Evolutionary conservation across 2,888 invertebrate species (phyloP).

Genomic region (Zygothrica quintamaculata): DNA sequence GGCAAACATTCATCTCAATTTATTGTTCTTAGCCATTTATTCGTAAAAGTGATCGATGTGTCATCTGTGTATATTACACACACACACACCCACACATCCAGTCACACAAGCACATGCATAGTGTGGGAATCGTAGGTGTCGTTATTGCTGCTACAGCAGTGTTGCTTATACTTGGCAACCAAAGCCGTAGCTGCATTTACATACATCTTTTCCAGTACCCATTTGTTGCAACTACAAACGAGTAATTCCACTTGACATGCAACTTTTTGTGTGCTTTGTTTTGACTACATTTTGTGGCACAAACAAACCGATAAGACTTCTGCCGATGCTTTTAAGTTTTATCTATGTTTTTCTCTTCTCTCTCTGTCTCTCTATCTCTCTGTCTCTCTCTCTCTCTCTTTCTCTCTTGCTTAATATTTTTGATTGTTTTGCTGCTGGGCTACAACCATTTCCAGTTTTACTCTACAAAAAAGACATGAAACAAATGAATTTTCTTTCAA

Average conservation of each 20-base stretch:
- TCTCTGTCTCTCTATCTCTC: no score
- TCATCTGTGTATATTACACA: slow-evolving; percentile 59
- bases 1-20: slow-evolving; percentile 76
- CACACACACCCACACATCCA: slow-evolving; percentile 14
- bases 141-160: slow-evolving; percentile 28
- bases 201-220: slow-evolving; percentile 24
- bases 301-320: no score
- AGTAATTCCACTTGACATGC: slow-evolving; percentile 77
- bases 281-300: slow-evolving; percentile 3
- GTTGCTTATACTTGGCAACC: slow-evolving; percentile 1
- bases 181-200: slow-evolving; percentile 12
- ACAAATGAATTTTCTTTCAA: no score
- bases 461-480: no score
- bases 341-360: no score
- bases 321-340: no score
- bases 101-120: no score
- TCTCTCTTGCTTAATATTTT: no score
- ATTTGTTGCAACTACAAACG: slow-evolving; percentile 58
- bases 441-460: no score
- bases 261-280: slow-evolving; percentile 53
- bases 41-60: slow-evolving; percentile 64
- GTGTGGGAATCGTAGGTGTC: slow-evolving; percentile 14
- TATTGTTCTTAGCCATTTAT: slow-evolving; percentile 66
- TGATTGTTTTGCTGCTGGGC: no score
- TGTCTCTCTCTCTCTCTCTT: no score